These are phyloP conservation scores for Saxidomus purpurata DNA, from an alignment of 1,140 invertebrate species.

Conservation along the genomic window DNA sequence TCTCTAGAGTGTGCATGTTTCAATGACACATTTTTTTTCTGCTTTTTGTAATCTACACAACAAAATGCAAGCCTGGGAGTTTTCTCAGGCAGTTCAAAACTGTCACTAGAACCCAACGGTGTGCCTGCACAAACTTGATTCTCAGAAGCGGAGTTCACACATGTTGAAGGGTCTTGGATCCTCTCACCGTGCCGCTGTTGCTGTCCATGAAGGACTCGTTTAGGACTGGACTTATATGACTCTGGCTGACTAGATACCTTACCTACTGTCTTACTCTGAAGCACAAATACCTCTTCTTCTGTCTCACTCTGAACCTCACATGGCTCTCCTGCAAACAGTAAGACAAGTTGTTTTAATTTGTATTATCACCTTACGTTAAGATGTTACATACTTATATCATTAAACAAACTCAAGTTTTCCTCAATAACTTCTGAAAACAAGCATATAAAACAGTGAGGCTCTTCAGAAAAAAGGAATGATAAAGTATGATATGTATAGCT, in stretches of 20 bases:
- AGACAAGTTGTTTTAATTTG: neutral
- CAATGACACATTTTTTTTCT: slow-evolving; percentile 35
- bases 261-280: neutral
- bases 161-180: slow-evolving; percentile 13
- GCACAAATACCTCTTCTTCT: no score
- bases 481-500: no score
- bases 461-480: no score
- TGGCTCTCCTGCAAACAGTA: neutral
- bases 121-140: neutral
- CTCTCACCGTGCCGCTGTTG: slow-evolving; percentile 41
- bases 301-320: neutral
- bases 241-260: neutral
- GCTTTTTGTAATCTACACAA: slow-evolving; percentile 65
- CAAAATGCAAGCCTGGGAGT: slow-evolving; percentile 44
- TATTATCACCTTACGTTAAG: neutral
- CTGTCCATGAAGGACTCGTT: slow-evolving; percentile 44
- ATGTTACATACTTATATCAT: neutral
- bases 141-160: neutral
- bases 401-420: neutral
- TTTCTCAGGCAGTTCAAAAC: slow-evolving; percentile 7
- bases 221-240: slow-evolving; percentile 8
- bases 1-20: neutral
- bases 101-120: neutral
- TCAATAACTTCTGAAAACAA: neutral
- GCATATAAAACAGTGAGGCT: no score